Evolutionary conservation across 1,140 invertebrate genomes (phyloP), one percentile per base, ranked within the genome.

Genomic region (Aleiodes sp.): DNA sequence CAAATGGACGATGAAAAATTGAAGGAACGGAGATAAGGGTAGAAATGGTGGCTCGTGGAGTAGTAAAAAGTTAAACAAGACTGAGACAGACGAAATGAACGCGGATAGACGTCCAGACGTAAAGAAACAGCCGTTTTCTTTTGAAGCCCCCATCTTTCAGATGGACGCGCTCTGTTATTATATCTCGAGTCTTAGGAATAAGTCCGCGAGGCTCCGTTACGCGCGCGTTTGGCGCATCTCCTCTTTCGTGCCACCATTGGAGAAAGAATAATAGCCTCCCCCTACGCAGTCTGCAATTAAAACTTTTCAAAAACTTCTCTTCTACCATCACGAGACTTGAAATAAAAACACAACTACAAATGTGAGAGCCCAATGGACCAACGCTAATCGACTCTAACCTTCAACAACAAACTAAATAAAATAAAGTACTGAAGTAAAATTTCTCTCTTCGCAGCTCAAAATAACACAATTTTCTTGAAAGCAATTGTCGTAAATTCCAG

Each of bases 211-310:
- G 39, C 52, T 61, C 71, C 46, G 64, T 70, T 61, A 72, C 71
- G 63, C 65, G 64, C 41, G 66, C 56, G 37, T 57, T 60, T 59
- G 24, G 8, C 8, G 33, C 14, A 56, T 31, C 73, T 78, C 72
- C 74, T 67, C 57, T 21, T 19, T 29, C 56, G 37, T 35, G 67
- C 35, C 43, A 41, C 67, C 73, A 71, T 70, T 75, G 73, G 72
- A 75, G 75, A 81, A 84, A 84, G 82, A 85, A 83, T 83, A 83
- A 85, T 84, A 82, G 81, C 79, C 79, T 82, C 76, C 76, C 75
- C 75, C 63, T 72, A 76, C 73, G 71, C 75, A 76, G 78, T 56
- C 83, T 84, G 81, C 84, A 86, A 86, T 86, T 86, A 86, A 86
- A 86, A 84, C 74, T 60, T 73, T 63, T 70, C 39, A 73, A 69